Conservation (phyloP, 1,140 invertebrate genomes). For the Bicyclus anynana region DNA sequence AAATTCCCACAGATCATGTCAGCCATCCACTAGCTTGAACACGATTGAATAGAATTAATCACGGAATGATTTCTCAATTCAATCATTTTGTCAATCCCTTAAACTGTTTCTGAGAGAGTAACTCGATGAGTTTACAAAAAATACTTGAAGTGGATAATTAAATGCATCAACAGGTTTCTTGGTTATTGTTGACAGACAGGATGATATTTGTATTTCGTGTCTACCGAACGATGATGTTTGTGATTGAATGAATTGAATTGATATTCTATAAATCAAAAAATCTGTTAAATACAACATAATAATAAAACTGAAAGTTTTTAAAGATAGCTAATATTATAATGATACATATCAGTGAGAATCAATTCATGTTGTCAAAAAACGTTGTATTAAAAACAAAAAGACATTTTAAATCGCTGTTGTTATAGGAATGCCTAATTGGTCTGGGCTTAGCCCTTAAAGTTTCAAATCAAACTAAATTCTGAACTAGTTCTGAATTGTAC, state of each 20-base stretch:
- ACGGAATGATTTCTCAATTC: conserved; percentile 26
- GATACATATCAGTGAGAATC: no score
- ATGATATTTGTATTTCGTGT: background rate
- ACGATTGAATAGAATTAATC: conserved; percentile 23
- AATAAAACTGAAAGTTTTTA: no score
- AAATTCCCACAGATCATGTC: conserved; percentile 44
- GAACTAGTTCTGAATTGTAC: no score
- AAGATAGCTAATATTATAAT: no score
- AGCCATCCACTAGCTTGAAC: conserved; percentile 19
- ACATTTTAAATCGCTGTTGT: no score
- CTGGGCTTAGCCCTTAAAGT: no score
- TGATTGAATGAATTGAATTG: background rate
- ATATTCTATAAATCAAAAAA: background rate
- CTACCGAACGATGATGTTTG: background rate
- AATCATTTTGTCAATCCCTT: conserved; percentile 20
- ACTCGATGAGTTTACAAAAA: conserved; percentile 22
- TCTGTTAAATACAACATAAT: no score
- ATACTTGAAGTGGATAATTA: conserved; percentile 29
- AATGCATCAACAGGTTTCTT: conserved; percentile 19
- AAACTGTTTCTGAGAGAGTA: conserved; percentile 16
- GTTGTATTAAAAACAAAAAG: no score
- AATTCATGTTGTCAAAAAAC: no score
- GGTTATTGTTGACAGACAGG: background rate
- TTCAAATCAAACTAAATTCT: no score
- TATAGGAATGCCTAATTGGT: no score